Evolutionary conservation across 1,140 invertebrate species (phyloP).

Genomic region (Drosophila baimaii): DNA sequence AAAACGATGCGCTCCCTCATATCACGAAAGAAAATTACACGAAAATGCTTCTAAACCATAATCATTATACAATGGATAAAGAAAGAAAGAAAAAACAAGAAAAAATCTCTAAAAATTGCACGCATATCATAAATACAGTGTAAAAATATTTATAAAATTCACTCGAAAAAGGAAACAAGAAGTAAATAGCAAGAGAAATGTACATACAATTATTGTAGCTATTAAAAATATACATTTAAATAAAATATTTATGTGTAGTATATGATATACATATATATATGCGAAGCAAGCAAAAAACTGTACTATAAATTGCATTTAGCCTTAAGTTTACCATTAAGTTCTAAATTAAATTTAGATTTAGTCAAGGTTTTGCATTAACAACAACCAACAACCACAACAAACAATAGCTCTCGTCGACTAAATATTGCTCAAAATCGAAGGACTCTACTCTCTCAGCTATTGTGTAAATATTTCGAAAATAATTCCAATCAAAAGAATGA

Average conservation of each 20-base stretch:
- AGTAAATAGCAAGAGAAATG: conserved; percentile 44
- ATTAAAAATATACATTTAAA: conserved; percentile 81
- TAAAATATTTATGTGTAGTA: conserved; percentile 65
- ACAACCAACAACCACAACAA: conserved; percentile 21
- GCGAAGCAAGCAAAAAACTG: conserved; percentile 62
- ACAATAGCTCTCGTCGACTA: conserved; percentile 59
- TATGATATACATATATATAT: conserved; percentile 40
- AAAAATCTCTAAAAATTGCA: conserved; percentile 55
- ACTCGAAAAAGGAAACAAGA: conserved; percentile 7
- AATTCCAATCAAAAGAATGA: conserved; percentile 63
- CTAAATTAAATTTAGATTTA: conserved; percentile 73
- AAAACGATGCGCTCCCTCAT: conserved; percentile 66
- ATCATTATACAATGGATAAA: conserved; percentile 57
- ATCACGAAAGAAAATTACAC: conserved; percentile 57
- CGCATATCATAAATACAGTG: conserved; percentile 74
- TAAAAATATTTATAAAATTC: conserved; percentile 62
- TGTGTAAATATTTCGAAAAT: conserved; percentile 75
- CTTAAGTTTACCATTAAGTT: conserved; percentile 66
- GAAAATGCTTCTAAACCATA: conserved; percentile 65
- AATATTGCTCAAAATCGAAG: conserved; percentile 63
- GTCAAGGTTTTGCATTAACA: conserved; percentile 51
- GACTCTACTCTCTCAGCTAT: conserved; percentile 62
- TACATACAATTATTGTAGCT: conserved; percentile 65
- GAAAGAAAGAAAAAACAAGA: conserved; percentile 1
- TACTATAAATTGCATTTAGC: conserved; percentile 79